These are phyloP conservation scores for Pachymerium ferrugineum DNA, from an alignment of 2,888 invertebrate species.

Conservation along the genomic window DNA sequence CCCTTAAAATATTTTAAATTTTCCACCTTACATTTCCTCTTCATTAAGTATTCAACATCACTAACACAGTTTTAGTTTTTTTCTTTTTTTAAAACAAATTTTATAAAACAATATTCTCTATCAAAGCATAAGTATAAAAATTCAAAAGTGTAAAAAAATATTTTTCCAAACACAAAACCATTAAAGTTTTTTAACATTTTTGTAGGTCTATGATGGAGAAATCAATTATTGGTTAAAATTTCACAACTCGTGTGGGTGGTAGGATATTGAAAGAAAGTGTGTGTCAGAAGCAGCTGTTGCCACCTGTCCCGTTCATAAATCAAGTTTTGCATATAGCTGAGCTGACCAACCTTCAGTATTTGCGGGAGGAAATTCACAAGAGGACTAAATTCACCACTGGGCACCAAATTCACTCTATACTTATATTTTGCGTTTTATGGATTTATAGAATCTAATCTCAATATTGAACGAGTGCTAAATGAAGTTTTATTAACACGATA, in stretches of 20 bases:
- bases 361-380: background rate
- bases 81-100: background rate
- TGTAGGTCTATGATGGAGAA: background rate
- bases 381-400: background rate
- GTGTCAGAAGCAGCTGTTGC: background rate
- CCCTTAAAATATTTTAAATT: background rate
- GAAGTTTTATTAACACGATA: too few relatives aligned
- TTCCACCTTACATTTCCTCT: background rate
- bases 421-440: background rate
- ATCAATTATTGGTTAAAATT: conserved; percentile 9
- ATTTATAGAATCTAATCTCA: background rate
- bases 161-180: background rate
- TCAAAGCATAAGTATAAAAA: background rate
- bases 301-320: conserved; percentile 13
- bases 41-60: background rate
- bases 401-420: background rate
- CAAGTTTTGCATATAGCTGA: background rate
- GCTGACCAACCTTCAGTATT: background rate
- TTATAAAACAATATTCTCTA: background rate
- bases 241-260: conserved; percentile 8
- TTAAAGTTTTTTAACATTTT: background rate
- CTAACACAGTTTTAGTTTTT: background rate
- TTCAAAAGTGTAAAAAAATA: background rate
- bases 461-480: too few relatives aligned
- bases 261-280: conserved; percentile 7